phyloP scores from a whole-genome alignment of 2,113 vertebrate species.

The Atherinomorus stipes region DNA sequence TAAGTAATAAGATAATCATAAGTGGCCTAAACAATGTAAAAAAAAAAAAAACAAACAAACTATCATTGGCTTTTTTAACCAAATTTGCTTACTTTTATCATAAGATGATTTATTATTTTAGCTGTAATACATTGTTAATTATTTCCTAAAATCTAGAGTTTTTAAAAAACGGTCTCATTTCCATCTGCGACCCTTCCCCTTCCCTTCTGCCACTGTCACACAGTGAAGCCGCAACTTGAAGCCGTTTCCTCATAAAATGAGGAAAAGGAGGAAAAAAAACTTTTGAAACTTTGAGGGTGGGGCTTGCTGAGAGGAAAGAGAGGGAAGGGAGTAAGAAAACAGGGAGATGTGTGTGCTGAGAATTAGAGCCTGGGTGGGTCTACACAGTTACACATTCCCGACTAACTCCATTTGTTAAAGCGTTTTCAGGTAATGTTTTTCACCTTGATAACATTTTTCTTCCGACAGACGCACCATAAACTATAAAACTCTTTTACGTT shows the following conservation, averaged over 20 bases:
- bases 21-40: too few relatives aligned
- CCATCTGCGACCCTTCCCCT: too few relatives aligned
- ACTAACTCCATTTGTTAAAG: conserved; percentile 66
- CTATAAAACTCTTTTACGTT: neutral
- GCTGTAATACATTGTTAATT: too few relatives aligned
- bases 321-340: conserved; percentile 69
- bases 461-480: fast-evolving
- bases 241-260: conserved; percentile 36
- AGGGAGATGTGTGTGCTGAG: conserved; percentile 68
- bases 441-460: conserved; percentile 17
- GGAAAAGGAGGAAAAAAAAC: conserved; percentile 9
- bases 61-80: too few relatives aligned
- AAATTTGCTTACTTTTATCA: too few relatives aligned
- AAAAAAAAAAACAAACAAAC: too few relatives aligned
- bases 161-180: too few relatives aligned
- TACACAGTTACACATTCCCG: conserved; percentile 70
- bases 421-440: conserved; percentile 68
- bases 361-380: conserved; percentile 77
- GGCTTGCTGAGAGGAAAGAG: conserved; percentile 68
- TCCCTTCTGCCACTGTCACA: too few relatives aligned
- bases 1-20: too few relatives aligned
- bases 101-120: too few relatives aligned
- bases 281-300: conserved; percentile 73
- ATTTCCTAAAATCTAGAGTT: too few relatives aligned
- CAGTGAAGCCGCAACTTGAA: conserved; percentile 22